phyloP scores from a whole-genome alignment of 2,797 vertebrate species.

The Cyclura pinguis region DNA sequence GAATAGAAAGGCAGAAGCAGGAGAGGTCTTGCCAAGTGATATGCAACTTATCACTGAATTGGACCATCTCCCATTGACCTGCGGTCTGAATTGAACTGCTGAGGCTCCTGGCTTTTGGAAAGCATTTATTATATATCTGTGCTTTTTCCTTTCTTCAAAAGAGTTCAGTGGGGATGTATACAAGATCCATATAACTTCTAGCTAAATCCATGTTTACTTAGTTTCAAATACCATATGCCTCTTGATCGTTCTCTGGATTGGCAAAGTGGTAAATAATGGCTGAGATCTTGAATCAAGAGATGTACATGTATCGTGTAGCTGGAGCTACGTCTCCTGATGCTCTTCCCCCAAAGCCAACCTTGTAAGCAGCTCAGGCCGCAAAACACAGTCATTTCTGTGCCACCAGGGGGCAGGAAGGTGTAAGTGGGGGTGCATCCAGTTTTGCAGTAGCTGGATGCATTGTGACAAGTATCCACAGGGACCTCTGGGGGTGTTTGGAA shows the following conservation, averaged over 20 bases:
- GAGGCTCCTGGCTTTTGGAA: not conserved
- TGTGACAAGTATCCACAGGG: too few species aligned
- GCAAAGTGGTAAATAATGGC: not conserved
- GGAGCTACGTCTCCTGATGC: too few species aligned
- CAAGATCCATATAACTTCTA: not conserved
- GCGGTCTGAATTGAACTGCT: not conserved
- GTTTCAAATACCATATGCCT: not conserved
- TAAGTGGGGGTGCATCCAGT: too few species aligned
- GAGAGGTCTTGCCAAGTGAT: constrained; percentile 6
- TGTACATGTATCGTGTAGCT: too few species aligned
- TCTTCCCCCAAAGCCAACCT: too few species aligned
- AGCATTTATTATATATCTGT: not conserved
- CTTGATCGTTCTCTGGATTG: not conserved
- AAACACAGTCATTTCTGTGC: too few species aligned
- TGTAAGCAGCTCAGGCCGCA: too few species aligned
- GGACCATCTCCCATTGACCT: constrained; percentile 5
- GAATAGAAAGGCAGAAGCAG: constrained; percentile 72
- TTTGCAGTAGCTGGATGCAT: too few species aligned
- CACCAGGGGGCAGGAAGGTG: too few species aligned
- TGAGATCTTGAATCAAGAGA: too few species aligned
- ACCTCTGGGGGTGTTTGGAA: too few species aligned
- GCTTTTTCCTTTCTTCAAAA: not conserved
- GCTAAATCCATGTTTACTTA: not conserved
- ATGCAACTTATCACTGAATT: not conserved
- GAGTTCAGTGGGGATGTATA: not conserved